A percentile compares a stretch with the other conserved stretches of the same genome.
Evolutionary conservation across 2,113 vertebrate species (phyloP).

Genomic region (Pollimyrus isidori): DNA sequence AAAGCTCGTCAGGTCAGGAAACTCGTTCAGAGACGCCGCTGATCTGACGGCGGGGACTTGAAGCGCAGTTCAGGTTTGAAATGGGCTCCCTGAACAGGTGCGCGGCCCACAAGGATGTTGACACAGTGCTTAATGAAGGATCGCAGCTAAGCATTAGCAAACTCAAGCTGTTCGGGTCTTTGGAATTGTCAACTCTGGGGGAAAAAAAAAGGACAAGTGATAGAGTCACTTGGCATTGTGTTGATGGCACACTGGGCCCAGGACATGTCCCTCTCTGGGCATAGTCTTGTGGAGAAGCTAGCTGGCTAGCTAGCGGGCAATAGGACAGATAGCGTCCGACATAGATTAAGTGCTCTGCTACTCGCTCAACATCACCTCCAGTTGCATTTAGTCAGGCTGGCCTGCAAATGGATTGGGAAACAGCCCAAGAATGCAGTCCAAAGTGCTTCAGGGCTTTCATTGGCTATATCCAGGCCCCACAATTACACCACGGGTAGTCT

Average conservation of each 20-base stretch:
- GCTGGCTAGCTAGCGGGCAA: conserved; percentile 30
- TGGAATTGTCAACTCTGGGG: background rate
- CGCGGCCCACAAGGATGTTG: background rate
- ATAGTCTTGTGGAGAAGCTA: conserved; percentile 6
- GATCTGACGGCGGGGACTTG: background rate
- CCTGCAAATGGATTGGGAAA: conserved; percentile 18
- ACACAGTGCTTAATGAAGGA: background rate
- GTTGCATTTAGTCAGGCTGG: conserved; percentile 22
- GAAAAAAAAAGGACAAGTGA: background rate
- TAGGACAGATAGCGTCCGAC: conserved; percentile 34
- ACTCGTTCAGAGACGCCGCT: background rate
- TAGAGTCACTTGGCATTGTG: background rate
- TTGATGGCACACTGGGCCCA: conserved; percentile 23
- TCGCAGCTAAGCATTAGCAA: background rate
- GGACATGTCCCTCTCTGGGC: conserved; percentile 3
- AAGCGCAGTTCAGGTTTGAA: background rate
- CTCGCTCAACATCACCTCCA: conserved; percentile 4
- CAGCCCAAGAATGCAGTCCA: background rate
- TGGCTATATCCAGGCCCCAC: background rate
- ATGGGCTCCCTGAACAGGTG: background rate
- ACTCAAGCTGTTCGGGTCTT: background rate
- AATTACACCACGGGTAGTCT: background rate
- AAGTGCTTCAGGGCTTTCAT: background rate
- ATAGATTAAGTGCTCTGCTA: conserved; percentile 31
- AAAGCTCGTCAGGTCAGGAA: background rate